Conservation (phyloP, 2,113 vertebrate species). For the Hypocryptadius cinnamomeus region DNA sequence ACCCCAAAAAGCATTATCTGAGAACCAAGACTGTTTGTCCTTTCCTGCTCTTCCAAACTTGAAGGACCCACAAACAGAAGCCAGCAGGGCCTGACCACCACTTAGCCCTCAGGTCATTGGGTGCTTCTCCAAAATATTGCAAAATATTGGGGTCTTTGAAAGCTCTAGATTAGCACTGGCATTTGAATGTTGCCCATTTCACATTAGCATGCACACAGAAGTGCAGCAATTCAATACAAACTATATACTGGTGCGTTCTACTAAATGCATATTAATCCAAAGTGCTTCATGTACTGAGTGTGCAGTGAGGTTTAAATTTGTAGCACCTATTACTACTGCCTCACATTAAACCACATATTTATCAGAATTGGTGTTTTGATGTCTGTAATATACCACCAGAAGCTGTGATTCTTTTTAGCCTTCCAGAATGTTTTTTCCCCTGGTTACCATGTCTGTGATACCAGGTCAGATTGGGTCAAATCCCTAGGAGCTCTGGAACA, state of each 20-base stretch:
- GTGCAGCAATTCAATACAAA: not conserved
- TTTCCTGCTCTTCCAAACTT: not conserved
- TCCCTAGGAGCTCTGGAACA: not conserved
- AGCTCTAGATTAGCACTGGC: not conserved
- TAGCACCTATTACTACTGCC: not conserved
- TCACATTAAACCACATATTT: not conserved
- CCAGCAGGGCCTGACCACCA: not conserved
- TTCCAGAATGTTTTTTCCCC: not conserved
- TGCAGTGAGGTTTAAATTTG: not conserved
- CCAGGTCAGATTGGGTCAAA: not conserved
- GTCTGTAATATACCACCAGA: not conserved
- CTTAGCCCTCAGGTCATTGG: not conserved
- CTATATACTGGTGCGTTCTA: not conserved
- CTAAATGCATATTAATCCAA: not conserved
- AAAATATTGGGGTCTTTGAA: not conserved
- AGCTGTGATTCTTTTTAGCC: not conserved
- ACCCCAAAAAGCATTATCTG: not conserved
- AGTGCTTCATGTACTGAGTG: not conserved
- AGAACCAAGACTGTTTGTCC: not conserved
- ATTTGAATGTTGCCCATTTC: not conserved
- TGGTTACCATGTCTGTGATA: not conserved
- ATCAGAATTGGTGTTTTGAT: not conserved
- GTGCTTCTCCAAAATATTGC: not conserved
- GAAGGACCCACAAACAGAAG: not conserved
- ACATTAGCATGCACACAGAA: not conserved